These are phyloP conservation scores for Drosophila kanapiae DNA, from an alignment of 1,140 invertebrate species.

Conservation along the genomic window DNA sequence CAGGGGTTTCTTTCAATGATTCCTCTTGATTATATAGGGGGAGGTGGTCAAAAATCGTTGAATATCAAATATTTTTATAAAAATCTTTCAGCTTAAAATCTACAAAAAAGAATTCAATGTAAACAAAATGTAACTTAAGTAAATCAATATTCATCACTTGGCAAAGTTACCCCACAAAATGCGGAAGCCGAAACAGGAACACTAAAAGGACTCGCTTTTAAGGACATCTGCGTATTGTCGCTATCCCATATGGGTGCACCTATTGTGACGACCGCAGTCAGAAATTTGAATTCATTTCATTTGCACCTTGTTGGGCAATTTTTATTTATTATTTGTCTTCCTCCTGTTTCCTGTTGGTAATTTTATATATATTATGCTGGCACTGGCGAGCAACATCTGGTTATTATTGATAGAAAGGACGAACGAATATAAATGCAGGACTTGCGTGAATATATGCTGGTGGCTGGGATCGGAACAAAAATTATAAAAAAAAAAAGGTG, in stretches of 20 bases:
- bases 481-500: constrained; percentile 11
- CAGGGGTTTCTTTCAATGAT: too few relatives aligned
- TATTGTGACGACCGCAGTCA: constrained; percentile 50
- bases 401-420: constrained; percentile 18
- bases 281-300: constrained; percentile 79
- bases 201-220: constrained; percentile 37
- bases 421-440: constrained; percentile 4
- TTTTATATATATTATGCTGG: constrained; percentile 36
- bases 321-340: constrained; percentile 52
- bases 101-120: too few relatives aligned
- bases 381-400: constrained; percentile 32
- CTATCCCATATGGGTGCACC: constrained; percentile 49
- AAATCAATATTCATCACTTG: background rate
- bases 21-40: too few relatives aligned
- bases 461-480: background rate
- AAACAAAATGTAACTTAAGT: background rate
- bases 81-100: too few relatives aligned
- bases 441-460: constrained; percentile 20
- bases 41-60: too few relatives aligned
- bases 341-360: constrained; percentile 14
- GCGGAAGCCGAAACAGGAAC: constrained; percentile 19
- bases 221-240: constrained; percentile 70
- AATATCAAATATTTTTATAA: too few relatives aligned
- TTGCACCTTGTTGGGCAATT: constrained; percentile 79
- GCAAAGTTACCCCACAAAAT: background rate